Base-by-base conservation (phyloP, 2,888 invertebrate species). In the Loripinus fragilis region DNA sequence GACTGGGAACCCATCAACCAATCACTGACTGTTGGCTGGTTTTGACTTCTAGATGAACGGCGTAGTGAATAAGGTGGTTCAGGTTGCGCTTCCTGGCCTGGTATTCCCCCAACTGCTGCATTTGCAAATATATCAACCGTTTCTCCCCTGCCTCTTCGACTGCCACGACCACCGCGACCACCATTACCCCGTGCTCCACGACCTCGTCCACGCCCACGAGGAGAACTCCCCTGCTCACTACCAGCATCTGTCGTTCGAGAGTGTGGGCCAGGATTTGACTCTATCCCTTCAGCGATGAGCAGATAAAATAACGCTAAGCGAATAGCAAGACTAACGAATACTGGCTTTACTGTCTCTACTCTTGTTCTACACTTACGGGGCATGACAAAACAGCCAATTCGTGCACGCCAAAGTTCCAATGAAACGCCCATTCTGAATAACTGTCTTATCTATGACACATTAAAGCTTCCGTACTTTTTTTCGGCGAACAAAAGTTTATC, bases 391-490 rank as follows among this genome's bases (percentile, higher is more conserved):
- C 55, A 55, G 5, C 55, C 55, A 10, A 55, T 55, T 8, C 55
- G 23, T 28, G 17, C 2, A 55, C 55, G 55, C 55, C 55, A 55
- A 25, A 55, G 30, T 17, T 55, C 55, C 3, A 20, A 8, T 7
- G 55, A 55, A 8, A 55, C 20, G 8, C 55, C 55, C 23, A 17
- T 25, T 17, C 7, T 55, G 25, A n/a, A 5, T 7, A 50, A 50
- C 23, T 23, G 5, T 15, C 23, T n/a, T 50, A 23, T 12, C 50
- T 50, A 20, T 50, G 50, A n/a, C 50, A 50, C 8, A 12, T 23
- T n/a, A 5, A 50, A 50, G 50, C 50, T 50, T 50, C 50, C 50
- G 50, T 50, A 50, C 50, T 50, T 50, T 50, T 50, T 23, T 7
- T 20, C 50, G 5, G 50, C 50, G 50, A 15, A 23, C 50, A 20